Conservation (phyloP, 2,797 vertebrate species). For the Lithobates pipiens region DNA sequence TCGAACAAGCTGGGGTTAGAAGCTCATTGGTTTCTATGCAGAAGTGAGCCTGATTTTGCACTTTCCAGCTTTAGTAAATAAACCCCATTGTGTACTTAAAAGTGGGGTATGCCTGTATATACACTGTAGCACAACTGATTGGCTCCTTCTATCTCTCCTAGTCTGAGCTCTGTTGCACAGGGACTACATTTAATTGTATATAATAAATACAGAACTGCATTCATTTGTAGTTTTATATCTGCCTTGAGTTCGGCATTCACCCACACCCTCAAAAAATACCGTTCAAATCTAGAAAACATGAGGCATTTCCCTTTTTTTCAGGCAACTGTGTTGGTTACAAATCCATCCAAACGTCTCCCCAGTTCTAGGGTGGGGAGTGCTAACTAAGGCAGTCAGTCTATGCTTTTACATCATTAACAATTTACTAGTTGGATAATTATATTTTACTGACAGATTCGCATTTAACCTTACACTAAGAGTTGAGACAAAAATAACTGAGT, state of each 20-base stretch:
- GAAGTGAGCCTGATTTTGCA: no score
- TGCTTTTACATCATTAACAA: not conserved
- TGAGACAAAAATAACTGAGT: conserved; percentile 5
- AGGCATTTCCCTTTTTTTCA: not conserved
- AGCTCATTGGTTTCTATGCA: no score
- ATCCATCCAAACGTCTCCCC: not conserved
- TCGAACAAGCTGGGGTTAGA: no score
- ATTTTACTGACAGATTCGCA: not conserved
- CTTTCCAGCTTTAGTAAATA: no score
- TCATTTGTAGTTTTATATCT: no score
- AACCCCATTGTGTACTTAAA: no score
- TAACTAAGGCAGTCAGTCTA: conserved; percentile 5
- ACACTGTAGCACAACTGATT: no score
- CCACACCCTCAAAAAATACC: not conserved
- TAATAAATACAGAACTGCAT: no score
- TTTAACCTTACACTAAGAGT: not conserved
- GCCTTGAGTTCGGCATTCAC: not conserved
- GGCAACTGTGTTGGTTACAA: not conserved
- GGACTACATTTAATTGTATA: no score
- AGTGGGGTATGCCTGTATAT: no score
- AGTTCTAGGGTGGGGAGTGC: not conserved
- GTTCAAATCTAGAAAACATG: not conserved
- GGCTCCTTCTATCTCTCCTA: no score
- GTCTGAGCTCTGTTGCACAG: no score
- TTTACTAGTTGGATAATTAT: not conserved